Conservation (phyloP, 1,140 invertebrate genomes). For the Oncopodura yosiiana region DNA sequence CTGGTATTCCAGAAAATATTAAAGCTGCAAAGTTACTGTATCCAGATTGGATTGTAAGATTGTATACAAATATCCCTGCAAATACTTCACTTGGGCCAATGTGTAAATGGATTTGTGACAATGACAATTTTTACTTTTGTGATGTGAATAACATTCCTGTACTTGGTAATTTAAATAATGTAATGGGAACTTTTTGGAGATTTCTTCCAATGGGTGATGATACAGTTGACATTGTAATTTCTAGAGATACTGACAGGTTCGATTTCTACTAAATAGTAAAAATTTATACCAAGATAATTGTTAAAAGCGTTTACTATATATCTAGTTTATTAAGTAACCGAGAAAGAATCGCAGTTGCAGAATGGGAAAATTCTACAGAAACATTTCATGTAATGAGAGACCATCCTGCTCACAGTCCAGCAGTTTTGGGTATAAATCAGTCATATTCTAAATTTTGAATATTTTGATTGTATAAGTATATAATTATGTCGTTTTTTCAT, state of each 20-base stretch:
- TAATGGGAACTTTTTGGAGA: slow-evolving; percentile 24
- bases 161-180: not conserved
- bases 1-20: slow-evolving; percentile 13
- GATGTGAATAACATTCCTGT: not conserved
- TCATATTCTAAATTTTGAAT: not conserved
- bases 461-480: too few relatives aligned
- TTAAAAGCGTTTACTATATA: too few relatives aligned
- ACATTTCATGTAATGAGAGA: slow-evolving; percentile 36
- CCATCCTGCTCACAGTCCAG: slow-evolving; percentile 18
- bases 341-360: slow-evolving; percentile 31
- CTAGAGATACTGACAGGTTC: slow-evolving; percentile 32
- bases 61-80: not conserved
- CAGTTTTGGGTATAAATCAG: not conserved
- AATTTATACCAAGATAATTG: too few relatives aligned
- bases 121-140: not conserved
- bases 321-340: too few relatives aligned
- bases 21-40: slow-evolving; percentile 10
- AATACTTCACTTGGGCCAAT: not conserved
- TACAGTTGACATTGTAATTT: slow-evolving; percentile 26
- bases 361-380: slow-evolving; percentile 32
- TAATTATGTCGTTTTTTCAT: too few relatives aligned
- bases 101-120: not conserved
- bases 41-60: not conserved
- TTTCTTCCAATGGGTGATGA: slow-evolving; percentile 31
- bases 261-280: too few relatives aligned